Percentiles rank a stretch among this genome's conserved stretches.
Conservation (phyloP, 2,113 vertebrate genomes). For the Atherinomorus stipes region DNA sequence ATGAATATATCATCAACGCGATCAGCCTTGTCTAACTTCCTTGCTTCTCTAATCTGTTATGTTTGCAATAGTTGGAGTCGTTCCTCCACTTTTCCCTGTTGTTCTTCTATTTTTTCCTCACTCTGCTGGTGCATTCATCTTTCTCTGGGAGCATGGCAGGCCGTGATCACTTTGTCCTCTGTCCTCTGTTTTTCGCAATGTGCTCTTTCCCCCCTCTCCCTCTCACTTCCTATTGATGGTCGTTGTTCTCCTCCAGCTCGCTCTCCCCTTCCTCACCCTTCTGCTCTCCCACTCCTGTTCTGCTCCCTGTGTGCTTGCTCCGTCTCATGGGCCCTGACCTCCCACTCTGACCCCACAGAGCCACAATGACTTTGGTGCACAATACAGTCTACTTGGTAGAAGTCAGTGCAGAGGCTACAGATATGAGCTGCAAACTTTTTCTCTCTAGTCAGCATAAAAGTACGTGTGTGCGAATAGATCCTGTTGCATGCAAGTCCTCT, state of each 20-base stretch:
- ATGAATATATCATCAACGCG: neutral
- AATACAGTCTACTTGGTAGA: conserved; percentile 70
- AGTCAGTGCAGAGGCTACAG: conserved; percentile 81
- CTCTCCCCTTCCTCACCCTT: conserved; percentile 48
- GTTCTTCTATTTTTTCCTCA: conserved; percentile 25
- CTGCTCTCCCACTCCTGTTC: conserved; percentile 51
- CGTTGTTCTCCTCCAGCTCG: conserved; percentile 35
- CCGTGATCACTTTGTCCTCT: conserved; percentile 61
- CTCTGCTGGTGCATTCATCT: conserved; percentile 50
- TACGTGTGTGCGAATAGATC: conserved; percentile 78
- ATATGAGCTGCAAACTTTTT: conserved; percentile 81
- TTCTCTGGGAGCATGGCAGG: conserved; percentile 32
- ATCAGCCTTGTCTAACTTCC: conserved; percentile 38
- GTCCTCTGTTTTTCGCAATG: conserved; percentile 24
- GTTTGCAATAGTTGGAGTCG: conserved; percentile 37
- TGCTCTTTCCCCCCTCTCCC: conserved; percentile 20
- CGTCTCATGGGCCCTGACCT: conserved; percentile 73
- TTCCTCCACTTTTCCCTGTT: conserved; percentile 17
- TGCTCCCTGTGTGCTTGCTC: conserved; percentile 57
- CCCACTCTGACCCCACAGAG: conserved; percentile 62
- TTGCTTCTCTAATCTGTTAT: conserved; percentile 22
- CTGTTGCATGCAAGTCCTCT: conserved; percentile 79
- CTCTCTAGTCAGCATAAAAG: conserved; percentile 80
- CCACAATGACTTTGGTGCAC: conserved; percentile 73
- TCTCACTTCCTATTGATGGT: conserved; percentile 52